Evolutionary conservation across 2,113 vertebrate species (phyloP).

Genomic region (Puma concolor): DNA sequence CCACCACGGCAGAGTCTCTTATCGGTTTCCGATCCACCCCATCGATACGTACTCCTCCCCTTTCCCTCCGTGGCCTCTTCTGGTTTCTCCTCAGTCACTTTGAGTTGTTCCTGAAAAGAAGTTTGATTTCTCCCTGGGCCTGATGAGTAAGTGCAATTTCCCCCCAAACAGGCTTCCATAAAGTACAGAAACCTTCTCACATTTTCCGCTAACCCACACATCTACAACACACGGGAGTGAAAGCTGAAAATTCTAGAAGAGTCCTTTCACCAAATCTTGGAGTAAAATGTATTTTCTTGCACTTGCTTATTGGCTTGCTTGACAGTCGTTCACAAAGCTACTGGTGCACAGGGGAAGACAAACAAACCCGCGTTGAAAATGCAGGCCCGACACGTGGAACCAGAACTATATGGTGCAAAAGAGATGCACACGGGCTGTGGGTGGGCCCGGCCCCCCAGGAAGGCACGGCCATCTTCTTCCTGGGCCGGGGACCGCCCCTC

Average conservation of each 20-base stretch:
- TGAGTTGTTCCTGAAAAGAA: not conserved
- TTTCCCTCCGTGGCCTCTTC: not conserved
- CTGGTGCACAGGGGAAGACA: not conserved
- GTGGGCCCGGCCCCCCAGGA: accelerated
- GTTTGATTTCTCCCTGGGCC: not conserved
- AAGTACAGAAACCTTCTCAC: not conserved
- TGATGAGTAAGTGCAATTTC: not conserved
- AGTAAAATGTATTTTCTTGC: not conserved
- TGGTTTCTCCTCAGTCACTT: not conserved
- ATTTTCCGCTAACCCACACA: not conserved
- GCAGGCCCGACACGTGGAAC: not conserved
- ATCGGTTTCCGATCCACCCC: not conserved
- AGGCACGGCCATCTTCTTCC: not conserved
- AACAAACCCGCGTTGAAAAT: not conserved
- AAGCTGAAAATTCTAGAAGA: not conserved
- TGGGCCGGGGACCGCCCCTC: not conserved
- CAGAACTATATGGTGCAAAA: not conserved
- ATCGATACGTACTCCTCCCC: not conserved
- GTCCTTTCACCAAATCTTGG: not conserved
- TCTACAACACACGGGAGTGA: not conserved
- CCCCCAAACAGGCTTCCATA: not conserved
- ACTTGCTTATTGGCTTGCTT: not conserved
- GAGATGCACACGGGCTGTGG: not conserved
- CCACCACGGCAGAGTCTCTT: not conserved
- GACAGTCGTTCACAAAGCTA: not conserved